These are phyloP conservation scores for Agapornis canus DNA, from an alignment of 2,797 vertebrate species.

Conservation along the genomic window DNA sequence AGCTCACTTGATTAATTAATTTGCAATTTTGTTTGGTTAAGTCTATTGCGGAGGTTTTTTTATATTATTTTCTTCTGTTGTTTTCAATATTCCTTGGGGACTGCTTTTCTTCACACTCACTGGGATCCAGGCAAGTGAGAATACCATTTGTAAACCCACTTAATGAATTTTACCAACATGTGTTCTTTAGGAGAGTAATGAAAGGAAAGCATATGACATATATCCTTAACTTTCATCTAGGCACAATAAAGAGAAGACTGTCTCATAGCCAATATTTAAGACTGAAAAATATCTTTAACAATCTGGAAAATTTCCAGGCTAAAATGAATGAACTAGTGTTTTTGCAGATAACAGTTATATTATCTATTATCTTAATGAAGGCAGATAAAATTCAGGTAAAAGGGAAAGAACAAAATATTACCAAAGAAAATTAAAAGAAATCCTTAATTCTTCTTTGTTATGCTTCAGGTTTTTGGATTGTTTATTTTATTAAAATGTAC, in stretches of 20 bases:
- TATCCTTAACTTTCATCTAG: slow-evolving; percentile 6
- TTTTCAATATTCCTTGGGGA: neutral
- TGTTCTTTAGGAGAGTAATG: neutral
- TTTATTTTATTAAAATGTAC: neutral
- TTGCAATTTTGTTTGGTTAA: neutral
- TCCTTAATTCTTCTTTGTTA: neutral
- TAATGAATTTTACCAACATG: slow-evolving; percentile 9
- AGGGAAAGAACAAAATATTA: slow-evolving; percentile 14
- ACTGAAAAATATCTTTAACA: neutral
- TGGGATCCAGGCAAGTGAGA: neutral
- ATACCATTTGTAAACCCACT: neutral
- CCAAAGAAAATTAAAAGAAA: neutral
- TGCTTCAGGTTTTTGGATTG: neutral
- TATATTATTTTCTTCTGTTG: neutral
- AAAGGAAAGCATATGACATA: slow-evolving; percentile 45
- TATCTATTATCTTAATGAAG: slow-evolving; percentile 5
- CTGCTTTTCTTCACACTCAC: neutral
- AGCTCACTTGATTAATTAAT: neutral
- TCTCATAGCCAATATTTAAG: neutral
- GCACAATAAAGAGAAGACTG: neutral
- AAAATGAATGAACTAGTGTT: neutral
- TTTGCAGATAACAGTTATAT: neutral
- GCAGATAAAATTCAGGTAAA: neutral
- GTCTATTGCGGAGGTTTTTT: neutral
- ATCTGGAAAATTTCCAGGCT: slow-evolving; percentile 12